Base-by-base conservation (phyloP, 2,113 vertebrate species). In the Strix uralensis region DNA sequence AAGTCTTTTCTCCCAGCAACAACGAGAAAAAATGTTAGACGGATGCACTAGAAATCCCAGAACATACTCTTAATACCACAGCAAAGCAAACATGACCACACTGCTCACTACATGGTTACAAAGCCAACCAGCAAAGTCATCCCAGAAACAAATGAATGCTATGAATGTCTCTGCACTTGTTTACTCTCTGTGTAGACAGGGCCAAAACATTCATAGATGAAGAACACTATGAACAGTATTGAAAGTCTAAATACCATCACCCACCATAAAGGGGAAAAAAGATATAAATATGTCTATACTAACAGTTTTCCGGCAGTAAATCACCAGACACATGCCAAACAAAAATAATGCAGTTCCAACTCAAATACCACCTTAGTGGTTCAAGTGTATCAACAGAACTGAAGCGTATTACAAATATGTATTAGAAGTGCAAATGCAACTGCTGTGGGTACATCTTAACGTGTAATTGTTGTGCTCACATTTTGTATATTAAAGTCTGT, bases 391-490 rank as follows among this genome's bases (percentile, higher is more conserved):
- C 42, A 94, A 62, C 51, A 89, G 63, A 93, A 90, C 36, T 34
- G 57, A 88, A 87, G 57, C 0, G 0, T 20, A 67, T 69, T 66
- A 70, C 67, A 84, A 63, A 38, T 5, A 72, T 0, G 3, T 12
- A 62, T 27, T 11, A 62, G 36, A 93, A 75, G 7, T 72, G 36
- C n/a, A 92, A 95, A 86, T n/a, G 9, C 61, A 95, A 9, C 63
- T 86, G 66, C 61, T 80, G 61, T 84, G 62, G 93, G 78, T 85
- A 85, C 79, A 91, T 47, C 80, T 86, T 94, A 92, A 42, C 58
- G 78, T 6, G 7, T 47, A 79, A 44, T 34, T 74, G 15, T 36
- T 42, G 40, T 30, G 73, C 25, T 81, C 11, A 54, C 15, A n/a
- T 12, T 74, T 75, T 47, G 70, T 49, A 55, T 36, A 36, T 34